Evolutionary conservation across 2,797 vertebrate species (phyloP).

Genomic region (Enoplosus armatus): DNA sequence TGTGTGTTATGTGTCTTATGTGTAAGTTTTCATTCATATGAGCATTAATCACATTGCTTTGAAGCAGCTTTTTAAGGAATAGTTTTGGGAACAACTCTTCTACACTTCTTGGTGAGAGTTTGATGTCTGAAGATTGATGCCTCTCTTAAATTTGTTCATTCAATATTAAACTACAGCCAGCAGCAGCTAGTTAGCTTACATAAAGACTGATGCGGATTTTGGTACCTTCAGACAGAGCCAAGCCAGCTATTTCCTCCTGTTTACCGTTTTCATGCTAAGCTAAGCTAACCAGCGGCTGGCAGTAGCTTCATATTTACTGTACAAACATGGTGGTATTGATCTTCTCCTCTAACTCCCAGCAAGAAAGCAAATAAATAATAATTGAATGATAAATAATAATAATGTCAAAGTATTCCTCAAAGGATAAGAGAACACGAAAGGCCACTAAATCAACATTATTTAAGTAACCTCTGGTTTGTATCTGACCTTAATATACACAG

Average conservation of each 20-base stretch:
- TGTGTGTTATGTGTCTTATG: conserved; percentile 2
- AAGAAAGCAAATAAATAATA: not conserved
- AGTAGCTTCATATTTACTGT: not conserved
- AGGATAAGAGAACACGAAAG: not conserved
- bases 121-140: not conserved
- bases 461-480: not conserved
- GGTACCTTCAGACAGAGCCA: not conserved
- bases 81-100: not conserved
- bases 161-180: not conserved
- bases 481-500: not conserved
- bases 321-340: not conserved
- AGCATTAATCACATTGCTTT: not conserved
- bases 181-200: not conserved
- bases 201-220: no score
- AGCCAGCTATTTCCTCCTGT: not conserved
- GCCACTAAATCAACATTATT: not conserved
- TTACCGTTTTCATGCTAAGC: not conserved
- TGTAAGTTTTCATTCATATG: not conserved
- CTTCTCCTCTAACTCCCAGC: not conserved
- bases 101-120: not conserved
- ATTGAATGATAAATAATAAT: no score
- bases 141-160: not conserved
- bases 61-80: not conserved
- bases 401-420: not conserved
- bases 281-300: not conserved